Conservation (phyloP, 2,888 invertebrate genomes). For the Alviniconcha strummeri region DNA sequence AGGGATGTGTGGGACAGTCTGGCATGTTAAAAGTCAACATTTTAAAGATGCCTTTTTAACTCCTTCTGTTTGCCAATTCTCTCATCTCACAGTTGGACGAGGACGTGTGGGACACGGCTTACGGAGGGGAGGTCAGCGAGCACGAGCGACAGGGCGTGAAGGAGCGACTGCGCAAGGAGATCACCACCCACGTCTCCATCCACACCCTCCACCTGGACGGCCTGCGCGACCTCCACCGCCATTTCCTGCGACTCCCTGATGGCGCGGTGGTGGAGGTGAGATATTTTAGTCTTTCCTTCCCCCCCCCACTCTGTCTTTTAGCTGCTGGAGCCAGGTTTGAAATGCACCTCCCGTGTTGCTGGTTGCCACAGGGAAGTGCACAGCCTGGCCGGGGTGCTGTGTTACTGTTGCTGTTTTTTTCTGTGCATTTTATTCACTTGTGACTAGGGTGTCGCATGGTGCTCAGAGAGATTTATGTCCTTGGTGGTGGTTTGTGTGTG, state of each 20-base stretch:
- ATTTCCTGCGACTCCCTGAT: constrained; percentile 70
- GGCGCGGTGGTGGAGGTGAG: constrained; percentile 70
- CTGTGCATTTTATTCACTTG: neutral
- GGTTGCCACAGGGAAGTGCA: too few species aligned
- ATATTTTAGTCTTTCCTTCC: neutral
- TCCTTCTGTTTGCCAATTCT: neutral
- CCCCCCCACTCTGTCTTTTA: too few species aligned
- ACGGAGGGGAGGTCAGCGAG: constrained; percentile 58
- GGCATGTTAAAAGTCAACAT: too few species aligned
- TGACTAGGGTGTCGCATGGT: neutral
- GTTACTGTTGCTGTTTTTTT: neutral
- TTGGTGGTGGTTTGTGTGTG: neutral
- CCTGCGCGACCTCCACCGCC: constrained; percentile 68
- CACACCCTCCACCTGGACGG: constrained; percentile 71
- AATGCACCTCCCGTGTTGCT: too few species aligned
- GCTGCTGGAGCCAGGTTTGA: too few species aligned
- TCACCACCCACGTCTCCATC: constrained; percentile 70
- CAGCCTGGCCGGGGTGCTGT: too few species aligned
- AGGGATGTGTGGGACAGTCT: too few species aligned
- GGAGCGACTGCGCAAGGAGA: constrained; percentile 51
- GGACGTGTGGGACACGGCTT: constrained; percentile 62
- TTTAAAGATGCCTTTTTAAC: too few species aligned
- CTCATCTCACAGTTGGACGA: constrained; percentile 55
- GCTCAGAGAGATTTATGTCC: neutral
- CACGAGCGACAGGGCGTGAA: constrained; percentile 47